Evolutionary conservation across 2,888 invertebrate genomes (phyloP), one percentile per base, ranked within the genome.

Genomic region (Notodonta ziczac): DNA sequence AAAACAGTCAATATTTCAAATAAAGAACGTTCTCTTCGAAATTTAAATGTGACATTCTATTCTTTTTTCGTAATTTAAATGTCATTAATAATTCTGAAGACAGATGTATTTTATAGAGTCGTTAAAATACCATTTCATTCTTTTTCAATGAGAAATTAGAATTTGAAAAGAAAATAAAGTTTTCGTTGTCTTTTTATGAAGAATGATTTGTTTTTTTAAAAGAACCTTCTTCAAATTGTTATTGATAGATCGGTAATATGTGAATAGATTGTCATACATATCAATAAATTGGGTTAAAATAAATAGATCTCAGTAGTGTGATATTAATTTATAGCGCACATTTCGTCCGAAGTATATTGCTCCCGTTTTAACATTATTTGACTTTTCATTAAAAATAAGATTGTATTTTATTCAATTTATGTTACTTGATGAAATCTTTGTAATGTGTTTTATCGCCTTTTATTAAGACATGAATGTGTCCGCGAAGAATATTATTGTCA

Each of bases 1-100:
- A 81, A 76, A 82, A 80, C 71, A 77, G 74, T 72, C 70, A 60
- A 46, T 46, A 9, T n/a, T 46, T 46, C 46, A 46, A 46, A 46
- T 46, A n/a, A 46, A n/a, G 46, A 46, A 46, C n/a, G 46, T n/a
- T 2, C n/a, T 46, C 46, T 46, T 46, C n/a, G 42, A 46, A 46
- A 46, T 46, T 46, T 10, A n/a, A 46, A 46, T 46, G 46, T n/a
- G 13, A 46, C 46, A 46, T 46, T 46, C 5, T 35, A 35, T 35
- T 46, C 13, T n/a, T 13, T 46, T 42, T 42, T 10, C 10, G 4
- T 46, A 46, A n/a, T n/a, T n/a, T 13, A n/a, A 46, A 46, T 13
- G n/a, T 13, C 46, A 46, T 46, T 7, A 46, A 46, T n/a, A 46
- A 46, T 42, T 42, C 42, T 10, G 42, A 42, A 42, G 42, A 42